phyloP scores from a whole-genome alignment of 2,113 vertebrate species.

The Illadopsis cleaveri region DNA sequence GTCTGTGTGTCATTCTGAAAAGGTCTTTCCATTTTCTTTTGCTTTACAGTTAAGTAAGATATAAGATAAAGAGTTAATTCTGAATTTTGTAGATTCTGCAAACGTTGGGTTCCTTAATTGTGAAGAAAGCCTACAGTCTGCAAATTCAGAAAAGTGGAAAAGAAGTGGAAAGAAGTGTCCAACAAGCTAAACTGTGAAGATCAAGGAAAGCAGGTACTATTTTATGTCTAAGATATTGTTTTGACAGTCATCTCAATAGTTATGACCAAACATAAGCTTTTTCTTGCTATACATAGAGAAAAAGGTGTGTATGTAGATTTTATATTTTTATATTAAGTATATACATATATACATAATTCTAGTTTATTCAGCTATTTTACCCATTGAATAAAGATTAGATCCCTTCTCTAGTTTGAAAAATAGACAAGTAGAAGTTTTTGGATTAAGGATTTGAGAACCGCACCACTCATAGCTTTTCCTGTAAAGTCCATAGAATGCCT shows the following conservation, averaged over 20 bases:
- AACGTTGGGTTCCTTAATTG: not conserved
- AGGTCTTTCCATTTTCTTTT: not conserved
- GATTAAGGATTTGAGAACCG: not conserved
- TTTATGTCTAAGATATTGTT: not conserved
- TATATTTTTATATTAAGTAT: not conserved
- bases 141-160: not conserved
- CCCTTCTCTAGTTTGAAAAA: not conserved
- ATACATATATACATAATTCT: fast-evolving
- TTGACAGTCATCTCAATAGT: not conserved
- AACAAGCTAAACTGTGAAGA: not conserved
- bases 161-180: not conserved
- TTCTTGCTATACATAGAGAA: not conserved
- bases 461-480: not conserved
- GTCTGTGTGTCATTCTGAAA: not conserved
- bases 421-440: not conserved
- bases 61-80: not conserved
- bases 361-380: not conserved
- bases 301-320: not conserved
- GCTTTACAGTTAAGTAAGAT: not conserved
- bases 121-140: not conserved
- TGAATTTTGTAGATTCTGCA: not conserved
- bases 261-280: not conserved
- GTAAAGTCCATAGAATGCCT: not conserved
- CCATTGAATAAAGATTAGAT: not conserved
- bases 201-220: not conserved